Evolutionary conservation across 2,797 vertebrate species (phyloP), one percentile per base, ranked within the genome.

Genomic region (Mergus octosetaceus): DNA sequence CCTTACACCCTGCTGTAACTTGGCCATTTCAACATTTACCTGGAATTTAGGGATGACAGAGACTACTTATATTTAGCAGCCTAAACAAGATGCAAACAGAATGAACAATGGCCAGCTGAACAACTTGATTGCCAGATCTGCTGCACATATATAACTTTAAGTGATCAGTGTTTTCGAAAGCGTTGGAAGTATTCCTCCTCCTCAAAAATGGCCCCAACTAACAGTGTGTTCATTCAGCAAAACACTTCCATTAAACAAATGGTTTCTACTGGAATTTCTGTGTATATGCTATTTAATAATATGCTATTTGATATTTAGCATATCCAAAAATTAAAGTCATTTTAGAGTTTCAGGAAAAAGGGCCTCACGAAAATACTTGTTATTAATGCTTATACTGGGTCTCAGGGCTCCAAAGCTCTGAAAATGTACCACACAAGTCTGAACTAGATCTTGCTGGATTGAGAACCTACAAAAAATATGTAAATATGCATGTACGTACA

Each of bases 101-200:
- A 13, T 0, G 7, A 65, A 34, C 57, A 12, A 13, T 13, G 85
- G 24, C 19, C 49, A 28, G 70, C 11, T 1, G 17, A 80, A 34
- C 75, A 34, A 10, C 25, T 6, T 12, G 36, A n/a, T 18, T 78
- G 43, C 19, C 53, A 24, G 41, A 28, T 34, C 78, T 64, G 64
- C 81, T 39, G 58, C 1, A 0, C 0, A 3, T 12, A 24, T 1
- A 0, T 11, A 65, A 70, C 61, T 4, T 62, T 39, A 15, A 22
- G 22, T n/a, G 47, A 18, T 4, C 30, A 3, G 6, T 20, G 18
- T 1, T 12, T 4, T n/a, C 73, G 22, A 9, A 41, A 43, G 53
- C 2, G 39, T 77, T 21, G 47, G 34, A 39, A 45, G 43, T 11
- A 10, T 34, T 38, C 7, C 4, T 3, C 4, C 6, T 49, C 2